phyloP scores from a whole-genome alignment of 2,888 invertebrate genomes.

The Dynastes grantii region DNA sequence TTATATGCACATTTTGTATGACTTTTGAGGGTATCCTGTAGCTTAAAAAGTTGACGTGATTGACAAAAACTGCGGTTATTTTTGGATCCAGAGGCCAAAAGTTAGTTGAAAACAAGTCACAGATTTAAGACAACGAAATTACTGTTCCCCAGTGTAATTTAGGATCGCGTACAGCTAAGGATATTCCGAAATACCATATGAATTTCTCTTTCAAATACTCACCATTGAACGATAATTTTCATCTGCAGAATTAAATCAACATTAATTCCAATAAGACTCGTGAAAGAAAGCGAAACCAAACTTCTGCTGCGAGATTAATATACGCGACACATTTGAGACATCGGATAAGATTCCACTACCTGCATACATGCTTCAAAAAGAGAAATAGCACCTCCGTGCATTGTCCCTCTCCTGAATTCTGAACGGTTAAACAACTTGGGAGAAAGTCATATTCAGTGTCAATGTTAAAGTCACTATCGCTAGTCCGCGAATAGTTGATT shows the following conservation, averaged over 20 bases:
- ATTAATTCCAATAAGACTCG: slow-evolving; percentile 1
- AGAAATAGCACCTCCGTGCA: slow-evolving; percentile 25
- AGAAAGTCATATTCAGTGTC: slow-evolving; percentile 69
- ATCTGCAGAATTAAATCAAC: neutral
- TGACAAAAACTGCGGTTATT: no score
- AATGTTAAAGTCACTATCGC: slow-evolving; percentile 64
- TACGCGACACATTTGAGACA: neutral
- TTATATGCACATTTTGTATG: no score
- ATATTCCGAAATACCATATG: neutral
- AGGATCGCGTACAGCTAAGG: neutral
- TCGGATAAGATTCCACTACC: neutral
- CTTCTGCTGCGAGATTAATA: neutral
- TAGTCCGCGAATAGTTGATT: slow-evolving; percentile 56
- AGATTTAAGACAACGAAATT: no score
- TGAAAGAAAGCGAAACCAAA: slow-evolving; percentile 25
- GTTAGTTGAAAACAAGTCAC: no score
- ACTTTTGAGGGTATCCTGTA: no score
- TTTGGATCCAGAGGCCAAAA: no score
- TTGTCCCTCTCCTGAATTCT: slow-evolving; percentile 12
- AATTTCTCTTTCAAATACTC: slow-evolving; percentile 6
- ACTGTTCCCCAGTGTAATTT: no score
- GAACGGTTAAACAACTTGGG: slow-evolving; percentile 51
- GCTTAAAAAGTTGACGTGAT: no score
- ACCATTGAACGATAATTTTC: slow-evolving; percentile 2
- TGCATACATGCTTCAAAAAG: neutral